Evolutionary conservation across 2,797 vertebrate species (phyloP), one percentile per base, ranked within the genome.

Genomic region (Prunella strophiata): DNA sequence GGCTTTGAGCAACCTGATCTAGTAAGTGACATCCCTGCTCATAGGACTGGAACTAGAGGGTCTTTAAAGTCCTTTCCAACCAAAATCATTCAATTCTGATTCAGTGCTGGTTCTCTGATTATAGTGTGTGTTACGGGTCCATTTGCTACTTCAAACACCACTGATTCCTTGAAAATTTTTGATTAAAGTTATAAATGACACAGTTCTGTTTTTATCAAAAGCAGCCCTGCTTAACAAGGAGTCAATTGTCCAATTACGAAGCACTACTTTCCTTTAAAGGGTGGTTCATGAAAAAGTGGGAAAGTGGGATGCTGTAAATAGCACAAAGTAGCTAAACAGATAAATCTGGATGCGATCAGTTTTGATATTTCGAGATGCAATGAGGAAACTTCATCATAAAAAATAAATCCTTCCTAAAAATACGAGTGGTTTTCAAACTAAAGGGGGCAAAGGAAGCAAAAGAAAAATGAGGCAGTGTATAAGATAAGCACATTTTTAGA

Each of bases 41-140:
- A 15, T 20, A 10, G 14, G 9, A 12, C 25, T 59, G 12, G 14
- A 59, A 47, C 38, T 18, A 34, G 9, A 45, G 3, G 9, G 13
- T 45, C 3, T 30, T 30, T 45, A 52, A 40, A 45, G 21, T 30
- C 14, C 40, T 58, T 59, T 47, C 10, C 30, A 66, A 11, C 2
- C 10, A 80, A 88, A 80, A 73, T 8, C 2, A 9, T 51, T 51
- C 20, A 25, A 36, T 58, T 18, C 23, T 38, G 29, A 38, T n/a
- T 72, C 23, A 45, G 2, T 8, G 13, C 16, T 34, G 29, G 51
- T 38, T 58, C n/a, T 38, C 20, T 45, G 13, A 45, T 63, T 43
- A 16, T 11, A 65, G 6, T 5, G 5, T 34, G 47, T 20, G 5
- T 5, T 36, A 19, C 0, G 0, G 16, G 21, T 70, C 52, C 30